phyloP scores from a whole-genome alignment of 37 sponge, comb jelly and placozoan genomes.

The Spongia lamella region DNA sequence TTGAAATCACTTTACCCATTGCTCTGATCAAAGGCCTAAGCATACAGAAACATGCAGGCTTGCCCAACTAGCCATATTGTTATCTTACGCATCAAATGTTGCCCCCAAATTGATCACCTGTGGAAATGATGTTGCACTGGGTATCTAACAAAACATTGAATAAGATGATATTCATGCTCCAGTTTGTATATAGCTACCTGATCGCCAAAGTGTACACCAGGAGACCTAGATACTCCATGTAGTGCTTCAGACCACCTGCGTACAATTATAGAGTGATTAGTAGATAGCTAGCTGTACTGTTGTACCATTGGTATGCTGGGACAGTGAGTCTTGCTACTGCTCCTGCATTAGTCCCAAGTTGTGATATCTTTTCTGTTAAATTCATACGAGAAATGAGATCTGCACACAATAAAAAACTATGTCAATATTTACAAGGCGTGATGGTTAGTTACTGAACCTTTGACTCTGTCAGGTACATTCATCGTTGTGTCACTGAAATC shows the following conservation, averaged over 20 bases:
- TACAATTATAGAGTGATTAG: too few species aligned
- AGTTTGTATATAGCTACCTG: too few species aligned
- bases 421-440: not conserved
- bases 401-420: not conserved
- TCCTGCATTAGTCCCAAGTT: conserved; percentile 59
- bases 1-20: conserved; percentile 63
- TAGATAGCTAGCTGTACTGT: too few species aligned
- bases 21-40: conserved; percentile 46
- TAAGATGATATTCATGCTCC: too few species aligned
- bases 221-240: conserved; percentile 76
- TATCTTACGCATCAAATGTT: conserved; percentile 36
- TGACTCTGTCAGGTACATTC: conserved; percentile 21
- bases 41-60: not conserved
- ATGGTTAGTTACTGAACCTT: conserved; percentile 28
- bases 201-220: conserved; percentile 78
- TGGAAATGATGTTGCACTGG: conserved; percentile 50
- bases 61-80: not conserved
- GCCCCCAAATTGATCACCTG: conserved; percentile 57
- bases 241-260: conserved; percentile 84
- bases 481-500: conserved; percentile 24
- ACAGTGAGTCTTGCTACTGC: conserved; percentile 51
- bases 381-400: conserved; percentile 62
- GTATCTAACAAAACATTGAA: not conserved
- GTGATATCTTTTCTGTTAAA: conserved; percentile 55
- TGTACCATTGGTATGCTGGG: conserved; percentile 81